phyloP scores from a whole-genome alignment of 2,113 vertebrate genomes.

The Plestiodon gilberti region DNA sequence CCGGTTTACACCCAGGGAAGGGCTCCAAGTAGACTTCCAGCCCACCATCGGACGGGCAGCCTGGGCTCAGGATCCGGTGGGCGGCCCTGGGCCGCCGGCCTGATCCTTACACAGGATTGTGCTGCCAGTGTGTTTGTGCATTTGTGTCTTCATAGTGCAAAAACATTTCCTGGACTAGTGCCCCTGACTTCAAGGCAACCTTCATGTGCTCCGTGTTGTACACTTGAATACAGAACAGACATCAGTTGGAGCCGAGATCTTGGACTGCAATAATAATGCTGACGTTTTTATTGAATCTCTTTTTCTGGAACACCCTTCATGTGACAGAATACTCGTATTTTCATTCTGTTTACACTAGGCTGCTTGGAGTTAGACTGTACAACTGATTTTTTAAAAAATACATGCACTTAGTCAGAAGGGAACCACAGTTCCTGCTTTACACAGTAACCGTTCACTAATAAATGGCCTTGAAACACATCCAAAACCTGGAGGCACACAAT shows the following conservation, averaged over 20 bases:
- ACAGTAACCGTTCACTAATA: slow-evolving; percentile 60
- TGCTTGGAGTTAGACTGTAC: neutral
- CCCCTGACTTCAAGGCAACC: neutral
- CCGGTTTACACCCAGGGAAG: too few species aligned
- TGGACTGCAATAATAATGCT: slow-evolving; percentile 46
- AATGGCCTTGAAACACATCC: slow-evolving; percentile 71
- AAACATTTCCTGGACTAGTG: too few species aligned
- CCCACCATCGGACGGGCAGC: too few species aligned
- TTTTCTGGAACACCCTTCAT: slow-evolving; percentile 30
- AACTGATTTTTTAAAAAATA: neutral
- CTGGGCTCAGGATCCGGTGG: too few species aligned
- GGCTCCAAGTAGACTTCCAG: too few species aligned
- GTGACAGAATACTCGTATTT: slow-evolving; percentile 6
- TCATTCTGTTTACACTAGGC: neutral
- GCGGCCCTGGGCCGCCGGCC: too few species aligned
- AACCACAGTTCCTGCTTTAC: slow-evolving; percentile 35
- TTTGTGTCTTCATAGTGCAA: too few species aligned
- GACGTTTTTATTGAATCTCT: slow-evolving; percentile 36
- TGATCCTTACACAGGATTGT: too few species aligned
- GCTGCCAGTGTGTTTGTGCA: too few species aligned
- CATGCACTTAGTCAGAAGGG: slow-evolving; percentile 30
- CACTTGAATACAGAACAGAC: neutral
- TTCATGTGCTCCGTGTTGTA: neutral
- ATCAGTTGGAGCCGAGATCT: slow-evolving; percentile 7
- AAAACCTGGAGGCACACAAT: slow-evolving; percentile 66